These are phyloP conservation scores for Liodrosophila aerea DNA, from an alignment of 2,888 invertebrate genomes.

Conservation along the genomic window DNA sequence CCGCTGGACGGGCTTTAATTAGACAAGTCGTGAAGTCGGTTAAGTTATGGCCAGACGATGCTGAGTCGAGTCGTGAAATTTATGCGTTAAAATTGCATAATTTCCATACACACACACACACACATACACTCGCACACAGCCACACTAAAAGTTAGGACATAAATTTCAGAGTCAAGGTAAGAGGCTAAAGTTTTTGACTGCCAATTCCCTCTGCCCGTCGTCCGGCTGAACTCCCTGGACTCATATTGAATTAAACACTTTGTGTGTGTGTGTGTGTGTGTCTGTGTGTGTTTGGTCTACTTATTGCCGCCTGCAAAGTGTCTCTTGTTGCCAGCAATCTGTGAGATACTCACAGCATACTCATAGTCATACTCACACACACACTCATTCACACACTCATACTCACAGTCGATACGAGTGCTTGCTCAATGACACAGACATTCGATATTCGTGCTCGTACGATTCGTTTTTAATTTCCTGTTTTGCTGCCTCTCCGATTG, in stretches of 20 bases:
- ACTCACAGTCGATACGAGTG: slow-evolving; percentile 1
- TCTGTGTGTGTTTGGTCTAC: slow-evolving; percentile 28
- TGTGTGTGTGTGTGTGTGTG: too few species aligned
- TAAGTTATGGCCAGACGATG: slow-evolving; percentile 48
- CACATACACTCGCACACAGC: slow-evolving; percentile 2
- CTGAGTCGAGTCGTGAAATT: slow-evolving; percentile 57
- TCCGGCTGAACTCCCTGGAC: slow-evolving; percentile 20
- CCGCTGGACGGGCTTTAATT: slow-evolving; percentile 66
- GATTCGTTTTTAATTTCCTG: slow-evolving; percentile 74
- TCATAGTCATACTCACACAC: slow-evolving; percentile 9
- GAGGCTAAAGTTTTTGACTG: slow-evolving; percentile 62
- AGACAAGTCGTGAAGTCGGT: slow-evolving; percentile 59
- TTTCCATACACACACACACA: slow-evolving; percentile 38
- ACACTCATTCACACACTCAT: slow-evolving; percentile 12
- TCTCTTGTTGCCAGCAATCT: slow-evolving; percentile 36
- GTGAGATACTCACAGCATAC: slow-evolving; percentile 16
- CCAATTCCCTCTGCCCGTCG: slow-evolving; percentile 3
- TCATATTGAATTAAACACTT: slow-evolving; percentile 73
- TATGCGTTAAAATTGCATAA: slow-evolving; percentile 75
- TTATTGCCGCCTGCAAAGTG: slow-evolving; percentile 42
- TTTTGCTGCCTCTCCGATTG: slow-evolving; percentile 36
- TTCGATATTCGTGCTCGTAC: slow-evolving; percentile 6
- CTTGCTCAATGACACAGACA: slow-evolving; percentile 1
- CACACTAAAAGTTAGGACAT: slow-evolving; percentile 63
- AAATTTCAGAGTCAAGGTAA: slow-evolving; percentile 73